Percentiles rank a stretch among this genome's conserved stretches.
phyloP scores from a whole-genome alignment of 2,113 vertebrate genomes.

The cat (Felis catus) region DNA sequence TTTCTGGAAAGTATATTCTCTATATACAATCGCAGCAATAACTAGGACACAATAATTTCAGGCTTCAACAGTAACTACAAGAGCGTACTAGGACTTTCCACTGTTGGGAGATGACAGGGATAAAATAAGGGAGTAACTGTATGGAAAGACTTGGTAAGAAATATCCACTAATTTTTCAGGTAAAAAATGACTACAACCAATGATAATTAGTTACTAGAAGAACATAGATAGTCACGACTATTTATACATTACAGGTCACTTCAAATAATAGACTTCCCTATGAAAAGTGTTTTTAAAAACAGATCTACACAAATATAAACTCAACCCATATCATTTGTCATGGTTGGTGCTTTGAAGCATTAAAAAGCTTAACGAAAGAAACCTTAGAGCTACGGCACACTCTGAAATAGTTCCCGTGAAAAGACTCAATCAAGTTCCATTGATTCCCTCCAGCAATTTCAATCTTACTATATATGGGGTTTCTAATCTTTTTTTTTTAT shows the following conservation, averaged over 20 bases:
- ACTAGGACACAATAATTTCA: background rate
- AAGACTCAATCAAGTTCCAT: slow-evolving; percentile 44
- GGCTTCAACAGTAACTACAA: background rate
- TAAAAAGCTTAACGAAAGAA: slow-evolving; percentile 44
- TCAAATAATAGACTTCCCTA: background rate
- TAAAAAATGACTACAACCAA: background rate
- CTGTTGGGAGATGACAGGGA: background rate
- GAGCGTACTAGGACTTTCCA: background rate
- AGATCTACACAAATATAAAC: background rate
- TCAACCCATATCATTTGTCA: background rate
- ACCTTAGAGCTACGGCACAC: slow-evolving; percentile 44
- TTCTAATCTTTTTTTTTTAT: slow-evolving; percentile 54
- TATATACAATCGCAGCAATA: slow-evolving; percentile 55
- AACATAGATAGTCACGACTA: background rate
- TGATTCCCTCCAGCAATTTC: slow-evolving; percentile 69
- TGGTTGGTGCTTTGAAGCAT: background rate
- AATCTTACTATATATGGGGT: slow-evolving; percentile 64
- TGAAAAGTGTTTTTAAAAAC: background rate
- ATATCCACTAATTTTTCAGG: background rate
- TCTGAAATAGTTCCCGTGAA: slow-evolving; percentile 55
- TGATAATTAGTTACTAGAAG: background rate
- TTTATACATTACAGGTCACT: background rate
- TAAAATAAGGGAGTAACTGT: background rate
- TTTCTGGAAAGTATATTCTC: slow-evolving; percentile 73
- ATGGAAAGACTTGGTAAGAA: background rate